Evolutionary conservation across 2,888 invertebrate species (phyloP).

Genomic region (Heliconius ethilla): DNA sequence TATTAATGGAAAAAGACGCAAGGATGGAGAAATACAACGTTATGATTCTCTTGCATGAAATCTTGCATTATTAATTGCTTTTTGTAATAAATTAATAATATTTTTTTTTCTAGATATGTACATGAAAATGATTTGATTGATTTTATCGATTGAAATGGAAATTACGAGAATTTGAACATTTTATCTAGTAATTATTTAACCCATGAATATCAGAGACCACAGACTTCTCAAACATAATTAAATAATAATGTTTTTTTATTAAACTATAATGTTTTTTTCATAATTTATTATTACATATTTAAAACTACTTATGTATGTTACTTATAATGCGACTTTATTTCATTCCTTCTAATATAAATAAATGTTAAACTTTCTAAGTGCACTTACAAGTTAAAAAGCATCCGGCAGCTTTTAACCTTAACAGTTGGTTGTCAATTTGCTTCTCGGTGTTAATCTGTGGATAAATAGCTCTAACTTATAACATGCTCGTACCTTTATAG

Average conservation of each 20-base stretch:
- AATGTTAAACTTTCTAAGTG: conserved; percentile 25
- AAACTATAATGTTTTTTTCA: background rate
- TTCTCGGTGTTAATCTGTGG: conserved; percentile 35
- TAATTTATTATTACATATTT: background rate
- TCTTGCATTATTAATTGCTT: background rate
- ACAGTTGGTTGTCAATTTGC: conserved; percentile 36
- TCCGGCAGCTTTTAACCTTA: conserved; percentile 30
- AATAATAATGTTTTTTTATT: too few species aligned
- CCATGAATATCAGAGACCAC: too few species aligned
- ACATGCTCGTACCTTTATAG: background rate
- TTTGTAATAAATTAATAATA: too few species aligned
- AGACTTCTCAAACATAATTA: too few species aligned
- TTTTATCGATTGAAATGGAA: too few species aligned
- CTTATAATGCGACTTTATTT: background rate
- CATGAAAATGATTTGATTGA: too few species aligned
- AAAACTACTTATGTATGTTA: background rate
- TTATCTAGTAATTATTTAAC: too few species aligned
- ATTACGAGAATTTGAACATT: too few species aligned
- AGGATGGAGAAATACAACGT: background rate
- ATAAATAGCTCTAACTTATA: conserved; percentile 41
- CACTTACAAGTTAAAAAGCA: conserved; percentile 20
- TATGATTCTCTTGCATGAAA: background rate
- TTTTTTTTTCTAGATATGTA: too few species aligned
- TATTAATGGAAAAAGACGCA: conserved; percentile 20
- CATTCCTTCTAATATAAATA: conserved; percentile 15